phyloP scores from a whole-genome alignment of 2,113 vertebrate species.

The Psilopsiagon aymara region DNA sequence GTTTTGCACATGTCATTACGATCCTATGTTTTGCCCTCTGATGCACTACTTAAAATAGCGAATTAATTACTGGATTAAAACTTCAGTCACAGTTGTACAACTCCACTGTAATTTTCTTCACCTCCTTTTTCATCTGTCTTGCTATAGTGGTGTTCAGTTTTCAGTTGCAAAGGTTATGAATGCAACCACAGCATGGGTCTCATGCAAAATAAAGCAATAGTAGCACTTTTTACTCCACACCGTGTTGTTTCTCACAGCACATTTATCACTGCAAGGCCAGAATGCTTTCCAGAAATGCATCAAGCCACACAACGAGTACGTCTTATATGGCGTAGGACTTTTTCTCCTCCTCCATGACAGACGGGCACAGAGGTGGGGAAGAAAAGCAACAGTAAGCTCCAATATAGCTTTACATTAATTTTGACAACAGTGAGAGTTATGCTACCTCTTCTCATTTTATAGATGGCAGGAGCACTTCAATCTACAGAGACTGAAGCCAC shows the following conservation, averaged over 20 bases:
- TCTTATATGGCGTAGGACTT: rapidly evolving
- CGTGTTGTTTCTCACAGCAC: rapidly evolving
- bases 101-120: neutral
- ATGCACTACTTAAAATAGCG: neutral
- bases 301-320: rapidly evolving
- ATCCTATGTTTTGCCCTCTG: neutral
- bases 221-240: neutral
- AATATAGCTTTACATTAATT: neutral
- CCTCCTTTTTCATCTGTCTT: neutral
- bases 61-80: neutral
- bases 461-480: neutral
- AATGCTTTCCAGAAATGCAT: neutral
- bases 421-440: neutral
- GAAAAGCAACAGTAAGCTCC: neutral
- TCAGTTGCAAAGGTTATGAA: neutral
- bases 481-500: neutral
- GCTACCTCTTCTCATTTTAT: neutral
- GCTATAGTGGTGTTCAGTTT: neutral
- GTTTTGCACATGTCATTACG: neutral
- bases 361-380: neutral
- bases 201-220: neutral
- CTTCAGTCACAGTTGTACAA: neutral
- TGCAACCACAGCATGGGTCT: neutral
- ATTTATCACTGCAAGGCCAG: neutral
- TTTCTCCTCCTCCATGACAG: neutral